Evolutionary conservation across 2,888 invertebrate genomes (phyloP), one percentile per base, ranked within the genome.

Genomic region (Biston betularia): DNA sequence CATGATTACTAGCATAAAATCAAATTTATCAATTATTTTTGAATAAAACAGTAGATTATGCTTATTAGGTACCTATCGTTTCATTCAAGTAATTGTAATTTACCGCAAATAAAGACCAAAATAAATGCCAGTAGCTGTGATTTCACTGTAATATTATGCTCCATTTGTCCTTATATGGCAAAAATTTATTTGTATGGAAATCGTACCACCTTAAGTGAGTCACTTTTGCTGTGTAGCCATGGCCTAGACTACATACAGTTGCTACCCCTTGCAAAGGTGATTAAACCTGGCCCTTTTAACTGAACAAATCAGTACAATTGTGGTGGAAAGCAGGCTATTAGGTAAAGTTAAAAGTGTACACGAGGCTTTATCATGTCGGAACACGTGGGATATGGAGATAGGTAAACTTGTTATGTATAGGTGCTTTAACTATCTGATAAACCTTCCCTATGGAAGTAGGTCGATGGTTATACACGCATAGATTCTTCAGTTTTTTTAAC

Each of bases 281-380:
- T 86, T 83, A 83, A 83, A 81, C 82, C 83, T 77, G 75, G 85
- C 87, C 82, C 82, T 81, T 78, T 83, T 70, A 81, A 73, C 76
- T 75, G 77, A 80, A 81, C 79, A 79, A 85, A 82, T 79, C 77
- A 74, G 67, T 72, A 15, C 34, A 66, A 68, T 65, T 70, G 66
- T 60, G 34, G 52, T 59, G 33, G 48, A 42, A 48, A 53, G 14
- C 54, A 44, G 48, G 54, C 44, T 54, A 56, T 60, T 65, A 59
- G 14, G 10, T 52, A 5, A 14, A 34, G 52, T 14, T 52, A 52
- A 5, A 33, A 11, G 53, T 52, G 35, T 14, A 40, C 8, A 38
- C 15, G 15, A 11, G 5, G 46, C 34, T 15, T 55, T 55, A 65
- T 50, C 44, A 35, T 35, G 55, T 50, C 40, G 40, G 9, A 53